phyloP scores from a whole-genome alignment of 2,797 vertebrate genomes.

The Eremophila alpestris region DNA sequence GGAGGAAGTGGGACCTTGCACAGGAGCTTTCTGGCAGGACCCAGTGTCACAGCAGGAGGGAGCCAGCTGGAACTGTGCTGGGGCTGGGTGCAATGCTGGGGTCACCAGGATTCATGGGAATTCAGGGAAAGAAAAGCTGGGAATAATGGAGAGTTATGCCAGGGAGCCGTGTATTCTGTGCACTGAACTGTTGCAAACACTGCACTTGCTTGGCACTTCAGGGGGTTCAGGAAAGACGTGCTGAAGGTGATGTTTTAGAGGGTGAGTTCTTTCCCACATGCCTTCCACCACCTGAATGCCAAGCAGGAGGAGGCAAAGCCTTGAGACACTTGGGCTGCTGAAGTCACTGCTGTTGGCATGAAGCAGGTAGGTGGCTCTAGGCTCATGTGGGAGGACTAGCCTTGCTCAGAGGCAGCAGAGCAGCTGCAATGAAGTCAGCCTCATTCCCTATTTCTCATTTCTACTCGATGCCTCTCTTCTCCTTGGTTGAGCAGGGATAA shows the following conservation, averaged over 20 bases:
- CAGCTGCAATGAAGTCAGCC: not conserved
- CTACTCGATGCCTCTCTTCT: not conserved
- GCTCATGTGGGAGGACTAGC: not conserved
- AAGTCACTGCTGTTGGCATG: not conserved
- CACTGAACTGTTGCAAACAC: not conserved
- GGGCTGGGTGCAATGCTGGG: not conserved
- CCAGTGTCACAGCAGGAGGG: not conserved
- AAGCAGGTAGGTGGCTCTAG: not conserved
- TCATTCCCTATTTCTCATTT: not conserved
- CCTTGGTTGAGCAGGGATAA: not conserved
- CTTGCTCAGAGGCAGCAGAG: not conserved
- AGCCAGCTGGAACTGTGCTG: rapidly evolving
- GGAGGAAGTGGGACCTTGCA: not conserved
- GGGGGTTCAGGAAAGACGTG: not conserved
- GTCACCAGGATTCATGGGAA: not conserved
- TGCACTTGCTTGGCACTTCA: not conserved
- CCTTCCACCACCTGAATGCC: not conserved
- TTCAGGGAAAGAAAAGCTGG: not conserved
- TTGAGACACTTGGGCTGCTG: not conserved
- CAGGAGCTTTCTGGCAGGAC: not conserved
- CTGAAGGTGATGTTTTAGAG: not conserved
- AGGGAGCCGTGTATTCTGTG: not conserved
- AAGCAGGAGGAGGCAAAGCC: not conserved
- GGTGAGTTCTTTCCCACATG: not conserved
- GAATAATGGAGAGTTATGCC: not conserved